Conservation (phyloP, 1,140 invertebrate species). For the Leptinotarsa undecemlineata region DNA sequence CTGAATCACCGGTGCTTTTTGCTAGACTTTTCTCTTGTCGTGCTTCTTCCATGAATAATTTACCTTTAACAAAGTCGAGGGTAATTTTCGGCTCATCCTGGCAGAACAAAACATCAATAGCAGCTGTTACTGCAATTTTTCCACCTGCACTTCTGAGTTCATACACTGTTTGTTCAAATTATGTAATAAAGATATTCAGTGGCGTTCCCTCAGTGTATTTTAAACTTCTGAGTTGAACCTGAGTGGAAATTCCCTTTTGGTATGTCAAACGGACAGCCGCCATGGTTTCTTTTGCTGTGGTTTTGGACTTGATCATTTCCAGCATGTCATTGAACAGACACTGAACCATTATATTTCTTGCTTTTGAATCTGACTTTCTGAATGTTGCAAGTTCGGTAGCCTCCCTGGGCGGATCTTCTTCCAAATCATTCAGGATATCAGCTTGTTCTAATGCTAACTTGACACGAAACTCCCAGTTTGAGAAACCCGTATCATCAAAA, state of each 20-base stretch:
- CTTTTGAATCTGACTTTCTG: constrained; percentile 28
- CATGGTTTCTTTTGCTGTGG: neutral
- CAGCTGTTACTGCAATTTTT: neutral
- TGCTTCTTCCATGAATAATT: constrained; percentile 7
- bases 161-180: constrained; percentile 7
- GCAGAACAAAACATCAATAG: neutral
- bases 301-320: constrained; percentile 13
- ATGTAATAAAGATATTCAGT: neutral
- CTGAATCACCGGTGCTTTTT: neutral
- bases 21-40: neutral
- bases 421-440: constrained; percentile 25
- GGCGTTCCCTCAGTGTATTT: neutral
- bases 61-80: constrained; percentile 1
- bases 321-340: constrained; percentile 10
- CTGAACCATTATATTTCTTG: constrained; percentile 28
- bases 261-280: neutral
- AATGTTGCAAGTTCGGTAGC: neutral
- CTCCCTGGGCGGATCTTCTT: constrained; percentile 21
- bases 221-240: constrained; percentile 8
- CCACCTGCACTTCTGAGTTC: neutral
- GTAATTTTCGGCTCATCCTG: neutral
- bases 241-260: constrained; percentile 10
- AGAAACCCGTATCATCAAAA: constrained; percentile 29
- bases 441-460: constrained; percentile 33
- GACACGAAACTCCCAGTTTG: constrained; percentile 36